These are phyloP conservation scores for Acrocephalus arundinaceus DNA, from an alignment of 2,113 vertebrate species.

Conservation along the genomic window DNA sequence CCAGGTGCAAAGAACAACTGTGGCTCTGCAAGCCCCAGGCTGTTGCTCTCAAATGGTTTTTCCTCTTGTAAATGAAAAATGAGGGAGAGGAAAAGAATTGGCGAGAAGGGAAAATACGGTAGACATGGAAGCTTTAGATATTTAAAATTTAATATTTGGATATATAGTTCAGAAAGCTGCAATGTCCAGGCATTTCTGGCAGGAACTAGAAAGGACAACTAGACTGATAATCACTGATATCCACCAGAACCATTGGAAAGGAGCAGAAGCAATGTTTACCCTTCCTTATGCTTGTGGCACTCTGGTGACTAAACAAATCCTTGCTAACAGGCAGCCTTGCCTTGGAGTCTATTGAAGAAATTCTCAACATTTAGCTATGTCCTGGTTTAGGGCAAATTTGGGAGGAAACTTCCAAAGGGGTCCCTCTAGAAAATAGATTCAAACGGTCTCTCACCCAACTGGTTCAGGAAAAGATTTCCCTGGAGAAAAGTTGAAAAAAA, in stretches of 20 bases:
- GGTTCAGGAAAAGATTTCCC: neutral
- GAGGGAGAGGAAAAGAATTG: neutral
- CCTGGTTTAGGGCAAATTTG: neutral
- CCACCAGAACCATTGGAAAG: neutral
- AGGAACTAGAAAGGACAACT: neutral
- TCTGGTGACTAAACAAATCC: neutral
- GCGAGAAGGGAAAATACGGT: neutral
- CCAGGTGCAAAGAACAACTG: neutral
- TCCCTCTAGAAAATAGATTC: neutral
- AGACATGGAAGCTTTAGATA: neutral
- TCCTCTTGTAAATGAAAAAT: slow-evolving; percentile 27
- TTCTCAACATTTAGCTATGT: neutral
- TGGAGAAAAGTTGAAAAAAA: neutral
- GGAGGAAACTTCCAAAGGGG: neutral
- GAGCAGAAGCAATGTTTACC: neutral
- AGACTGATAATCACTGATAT: neutral
- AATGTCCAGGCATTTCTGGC: neutral
- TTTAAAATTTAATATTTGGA: slow-evolving; percentile 1
- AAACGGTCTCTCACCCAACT: neutral
- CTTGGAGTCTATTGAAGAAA: neutral
- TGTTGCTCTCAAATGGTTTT: slow-evolving; percentile 43
- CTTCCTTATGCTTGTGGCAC: neutral
- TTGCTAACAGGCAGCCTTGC: neutral
- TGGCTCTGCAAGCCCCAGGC: neutral
- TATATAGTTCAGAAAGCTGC: slow-evolving; percentile 3